Evolutionary conservation across 2,113 vertebrate genomes (phyloP).

Genomic region (Petrocephalus zakoni): DNA sequence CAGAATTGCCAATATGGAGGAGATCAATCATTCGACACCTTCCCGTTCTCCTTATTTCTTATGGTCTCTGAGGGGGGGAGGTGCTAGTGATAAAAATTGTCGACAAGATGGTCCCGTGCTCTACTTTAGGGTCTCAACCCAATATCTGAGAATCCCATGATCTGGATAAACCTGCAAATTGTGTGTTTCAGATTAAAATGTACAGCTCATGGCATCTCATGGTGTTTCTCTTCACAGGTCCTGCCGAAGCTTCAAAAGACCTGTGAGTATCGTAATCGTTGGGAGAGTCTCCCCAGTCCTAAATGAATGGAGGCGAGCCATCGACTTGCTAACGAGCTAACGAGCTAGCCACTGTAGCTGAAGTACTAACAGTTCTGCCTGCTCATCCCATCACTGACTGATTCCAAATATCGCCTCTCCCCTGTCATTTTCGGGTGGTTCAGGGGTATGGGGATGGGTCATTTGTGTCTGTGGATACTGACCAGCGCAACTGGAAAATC

Average conservation of each 20-base stretch:
- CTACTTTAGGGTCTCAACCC: neutral
- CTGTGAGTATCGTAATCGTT: conserved; percentile 71
- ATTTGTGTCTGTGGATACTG: neutral
- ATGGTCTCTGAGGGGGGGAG: neutral
- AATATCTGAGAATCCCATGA: neutral
- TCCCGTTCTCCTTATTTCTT: neutral
- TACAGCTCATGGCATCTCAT: neutral
- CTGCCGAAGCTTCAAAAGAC: conserved; percentile 80
- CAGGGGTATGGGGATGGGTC: neutral
- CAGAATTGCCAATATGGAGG: neutral
- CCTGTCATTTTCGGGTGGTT: neutral
- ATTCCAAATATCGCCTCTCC: neutral
- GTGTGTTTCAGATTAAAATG: neutral
- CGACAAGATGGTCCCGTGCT: neutral
- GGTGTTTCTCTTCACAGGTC: conserved; percentile 57
- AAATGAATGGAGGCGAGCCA: neutral
- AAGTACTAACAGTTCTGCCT: neutral
- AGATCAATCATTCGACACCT: neutral
- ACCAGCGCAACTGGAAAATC: neutral
- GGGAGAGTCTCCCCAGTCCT: neutral
- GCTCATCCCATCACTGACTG: neutral
- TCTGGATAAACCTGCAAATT: neutral
- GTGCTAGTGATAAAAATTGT: neutral
- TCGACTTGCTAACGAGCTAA: neutral
- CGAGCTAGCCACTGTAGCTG: neutral